Percentiles rank a stretch among this genome's conserved stretches.
These are phyloP conservation scores for Zaprionus taronus DNA, from an alignment of 1,140 invertebrate species.

Conservation along the genomic window DNA sequence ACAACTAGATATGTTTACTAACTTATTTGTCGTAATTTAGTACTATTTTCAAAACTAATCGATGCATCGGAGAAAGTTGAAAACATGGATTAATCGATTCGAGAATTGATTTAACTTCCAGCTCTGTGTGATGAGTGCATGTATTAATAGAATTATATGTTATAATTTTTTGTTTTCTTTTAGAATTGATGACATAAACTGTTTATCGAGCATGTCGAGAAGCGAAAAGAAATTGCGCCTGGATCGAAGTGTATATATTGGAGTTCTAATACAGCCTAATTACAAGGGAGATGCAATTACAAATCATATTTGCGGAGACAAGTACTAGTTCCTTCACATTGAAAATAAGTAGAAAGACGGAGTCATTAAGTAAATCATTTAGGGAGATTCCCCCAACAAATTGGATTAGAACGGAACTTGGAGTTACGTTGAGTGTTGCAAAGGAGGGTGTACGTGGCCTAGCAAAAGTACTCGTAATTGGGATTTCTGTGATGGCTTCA, in stretches of 20 bases:
- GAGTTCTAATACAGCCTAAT: conserved; percentile 19
- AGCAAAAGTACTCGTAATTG: neutral
- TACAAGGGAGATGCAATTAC: conserved; percentile 68
- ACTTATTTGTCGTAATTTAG: too few species aligned
- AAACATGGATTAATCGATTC: too few species aligned
- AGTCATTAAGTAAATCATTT: conserved; percentile 30
- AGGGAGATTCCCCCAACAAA: neutral
- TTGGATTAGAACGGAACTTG: neutral
- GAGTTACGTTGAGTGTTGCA: conserved; percentile 15
- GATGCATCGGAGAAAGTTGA: too few species aligned
- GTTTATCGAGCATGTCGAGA: neutral
- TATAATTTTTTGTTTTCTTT: neutral
- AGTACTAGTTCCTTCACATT: conserved; percentile 67
- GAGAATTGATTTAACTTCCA: too few species aligned
- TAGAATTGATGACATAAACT: neutral
- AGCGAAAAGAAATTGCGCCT: neutral
- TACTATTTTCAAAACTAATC: too few species aligned
- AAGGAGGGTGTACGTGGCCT: conserved; percentile 4
- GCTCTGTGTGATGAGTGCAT: too few species aligned
- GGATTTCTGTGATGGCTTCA: conserved; percentile 55
- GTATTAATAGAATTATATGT: too few species aligned
- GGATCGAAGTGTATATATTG: conserved; percentile 5
- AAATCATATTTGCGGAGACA: conserved; percentile 43
- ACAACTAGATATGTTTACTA: too few species aligned
- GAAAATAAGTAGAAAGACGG: conserved; percentile 41